Conservation (phyloP, 2,113 vertebrate species). For the Dipodomys spectabilis region DNA sequence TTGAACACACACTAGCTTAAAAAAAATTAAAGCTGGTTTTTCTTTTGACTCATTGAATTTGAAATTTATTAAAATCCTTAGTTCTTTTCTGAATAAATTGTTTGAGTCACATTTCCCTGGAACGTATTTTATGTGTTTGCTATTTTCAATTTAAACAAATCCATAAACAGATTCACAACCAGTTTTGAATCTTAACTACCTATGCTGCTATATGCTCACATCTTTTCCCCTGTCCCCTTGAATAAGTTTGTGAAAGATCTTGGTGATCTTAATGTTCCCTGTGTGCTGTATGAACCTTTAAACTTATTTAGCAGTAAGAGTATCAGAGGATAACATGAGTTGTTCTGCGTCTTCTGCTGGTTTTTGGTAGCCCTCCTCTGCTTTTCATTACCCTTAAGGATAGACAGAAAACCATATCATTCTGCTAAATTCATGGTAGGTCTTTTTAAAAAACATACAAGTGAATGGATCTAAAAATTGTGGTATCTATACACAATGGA, state of each 20-base stretch:
- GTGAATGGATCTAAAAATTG: background rate
- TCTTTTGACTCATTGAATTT: slow-evolving; percentile 45
- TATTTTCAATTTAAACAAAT: slow-evolving; percentile 26
- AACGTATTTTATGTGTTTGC: slow-evolving; percentile 9
- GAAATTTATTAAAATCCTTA: background rate
- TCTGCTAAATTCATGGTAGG: slow-evolving; percentile 36
- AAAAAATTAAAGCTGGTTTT: slow-evolving; percentile 3
- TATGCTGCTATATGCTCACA: background rate
- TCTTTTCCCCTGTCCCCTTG: background rate
- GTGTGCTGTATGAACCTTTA: background rate
- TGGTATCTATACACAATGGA: too few relatives aligned
- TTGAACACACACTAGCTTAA: background rate
- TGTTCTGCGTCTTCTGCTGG: background rate
- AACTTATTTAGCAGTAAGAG: background rate
- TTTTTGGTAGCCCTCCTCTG: background rate
- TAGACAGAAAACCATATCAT: background rate
- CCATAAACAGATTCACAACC: too few relatives aligned
- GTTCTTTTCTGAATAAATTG: slow-evolving; percentile 21
- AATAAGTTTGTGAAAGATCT: slow-evolving; percentile 20
- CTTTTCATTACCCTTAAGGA: too few relatives aligned
- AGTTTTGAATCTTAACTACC: background rate
- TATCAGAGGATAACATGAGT: background rate
- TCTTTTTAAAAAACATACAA: slow-evolving; percentile 16
- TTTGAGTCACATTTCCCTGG: background rate
- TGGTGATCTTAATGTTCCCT: background rate